Evolutionary conservation across 2,797 vertebrate species (phyloP).

Genomic region (Lutjanus argentimaculatus): DNA sequence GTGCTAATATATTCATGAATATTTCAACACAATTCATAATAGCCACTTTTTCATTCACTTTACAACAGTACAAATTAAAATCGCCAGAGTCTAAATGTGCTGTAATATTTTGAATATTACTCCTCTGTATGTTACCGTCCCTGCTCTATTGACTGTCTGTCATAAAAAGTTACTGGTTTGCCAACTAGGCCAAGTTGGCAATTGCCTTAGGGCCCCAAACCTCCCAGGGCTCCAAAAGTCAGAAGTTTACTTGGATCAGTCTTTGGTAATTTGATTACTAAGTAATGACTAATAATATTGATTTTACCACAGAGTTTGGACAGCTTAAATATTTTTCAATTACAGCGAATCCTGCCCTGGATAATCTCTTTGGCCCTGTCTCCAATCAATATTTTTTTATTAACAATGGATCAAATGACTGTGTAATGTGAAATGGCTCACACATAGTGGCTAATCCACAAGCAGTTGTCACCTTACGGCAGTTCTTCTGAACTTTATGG

Average conservation of each 20-base stretch:
- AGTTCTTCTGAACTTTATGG: no score
- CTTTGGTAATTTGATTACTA: not conserved
- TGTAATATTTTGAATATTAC: not conserved
- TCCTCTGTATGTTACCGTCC: not conserved
- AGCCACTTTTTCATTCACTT: not conserved
- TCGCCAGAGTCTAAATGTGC: not conserved
- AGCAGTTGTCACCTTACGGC: no score
- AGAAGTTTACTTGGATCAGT: not conserved
- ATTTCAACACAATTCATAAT: constrained; percentile 3
- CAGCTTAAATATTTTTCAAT: not conserved
- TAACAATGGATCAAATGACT: no score
- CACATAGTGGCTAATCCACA: no score
- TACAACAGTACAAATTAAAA: not conserved
- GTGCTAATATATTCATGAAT: constrained; percentile 1
- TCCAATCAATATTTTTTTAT: no score
- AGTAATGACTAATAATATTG: not conserved
- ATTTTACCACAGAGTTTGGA: not conserved
- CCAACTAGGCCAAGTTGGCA: not conserved
- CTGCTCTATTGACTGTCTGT: not conserved
- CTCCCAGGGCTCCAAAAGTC: not conserved
- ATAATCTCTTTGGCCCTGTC: no score
- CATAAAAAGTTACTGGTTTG: not conserved
- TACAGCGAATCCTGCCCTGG: not conserved
- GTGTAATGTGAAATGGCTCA: no score
- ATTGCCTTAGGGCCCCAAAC: not conserved